A percentile compares a stretch with the other conserved stretches of the same genome.
These are phyloP conservation scores for Nomada fucata DNA, from an alignment of 2,888 invertebrate genomes.

Conservation along the genomic window DNA sequence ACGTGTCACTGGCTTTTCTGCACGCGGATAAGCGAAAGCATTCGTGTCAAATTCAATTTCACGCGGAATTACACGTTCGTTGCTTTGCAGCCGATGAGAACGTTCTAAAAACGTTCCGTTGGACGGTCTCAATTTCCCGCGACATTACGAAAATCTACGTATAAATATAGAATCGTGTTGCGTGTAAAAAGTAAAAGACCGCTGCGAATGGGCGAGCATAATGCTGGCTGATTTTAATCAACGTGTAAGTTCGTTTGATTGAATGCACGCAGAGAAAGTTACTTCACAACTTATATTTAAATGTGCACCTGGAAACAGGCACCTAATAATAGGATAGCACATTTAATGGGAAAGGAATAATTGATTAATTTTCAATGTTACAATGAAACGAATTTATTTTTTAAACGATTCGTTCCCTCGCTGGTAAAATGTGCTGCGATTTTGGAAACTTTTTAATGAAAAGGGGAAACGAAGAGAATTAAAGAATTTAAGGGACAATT, in stretches of 20 bases:
- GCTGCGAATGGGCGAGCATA: neutral
- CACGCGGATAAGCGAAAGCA: constrained; percentile 25
- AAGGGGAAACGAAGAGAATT: too few species aligned
- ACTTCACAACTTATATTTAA: neutral
- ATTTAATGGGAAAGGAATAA: too few species aligned
- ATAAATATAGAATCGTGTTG: neutral
- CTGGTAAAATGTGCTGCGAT: too few species aligned
- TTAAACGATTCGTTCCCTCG: too few species aligned
- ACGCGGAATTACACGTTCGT: constrained; percentile 16
- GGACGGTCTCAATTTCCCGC: neutral
- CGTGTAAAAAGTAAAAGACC: neutral
- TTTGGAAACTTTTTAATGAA: too few species aligned
- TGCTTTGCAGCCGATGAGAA: neutral
- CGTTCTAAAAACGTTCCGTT: neutral
- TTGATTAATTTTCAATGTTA: too few species aligned
- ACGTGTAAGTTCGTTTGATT: neutral
- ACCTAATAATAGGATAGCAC: neutral
- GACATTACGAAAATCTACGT: neutral
- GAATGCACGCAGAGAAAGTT: neutral
- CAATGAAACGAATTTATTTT: too few species aligned
- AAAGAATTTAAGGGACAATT: too few species aligned
- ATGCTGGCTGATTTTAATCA: too few species aligned
- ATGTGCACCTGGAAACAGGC: neutral
- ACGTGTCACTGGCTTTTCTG: constrained; percentile 59
- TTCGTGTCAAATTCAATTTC: constrained; percentile 49